Evolutionary conservation across 2,888 invertebrate species (phyloP).

Genomic region (Anoncus sp.): DNA sequence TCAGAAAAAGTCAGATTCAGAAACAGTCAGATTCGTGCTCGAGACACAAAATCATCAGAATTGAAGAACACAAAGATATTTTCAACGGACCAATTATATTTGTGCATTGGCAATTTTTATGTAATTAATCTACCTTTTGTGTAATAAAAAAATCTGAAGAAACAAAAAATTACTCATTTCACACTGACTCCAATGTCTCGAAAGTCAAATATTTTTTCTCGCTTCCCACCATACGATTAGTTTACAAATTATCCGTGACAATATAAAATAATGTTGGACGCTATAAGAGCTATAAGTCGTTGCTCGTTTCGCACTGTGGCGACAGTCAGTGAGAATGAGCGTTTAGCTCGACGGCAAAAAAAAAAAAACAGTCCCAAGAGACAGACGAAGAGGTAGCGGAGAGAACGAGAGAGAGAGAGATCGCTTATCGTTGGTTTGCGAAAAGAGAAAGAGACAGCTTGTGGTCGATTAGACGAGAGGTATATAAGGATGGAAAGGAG

Average conservation of each 20-base stretch:
- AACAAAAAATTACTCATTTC: conserved; percentile 7
- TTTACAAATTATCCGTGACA: conserved; percentile 39
- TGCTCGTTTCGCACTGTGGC: conserved; percentile 48
- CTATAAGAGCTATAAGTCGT: conserved; percentile 40
- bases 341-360: conserved; percentile 40
- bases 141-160: background rate
- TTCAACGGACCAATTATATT: background rate
- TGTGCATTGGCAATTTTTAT: background rate
- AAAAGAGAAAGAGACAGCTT: conserved; percentile 27
- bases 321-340: conserved; percentile 51
- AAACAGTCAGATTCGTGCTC: no score
- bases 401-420: conserved; percentile 16
- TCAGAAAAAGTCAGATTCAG: no score
- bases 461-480: conserved; percentile 56
- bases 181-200: background rate
- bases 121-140: conserved; percentile 2
- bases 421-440: conserved; percentile 38
- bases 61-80: background rate
- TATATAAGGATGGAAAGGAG: conserved; percentile 39
- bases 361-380: conserved; percentile 2
- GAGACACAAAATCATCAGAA: conserved; percentile 11
- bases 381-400: background rate
- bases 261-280: conserved; percentile 46
- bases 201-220: conserved; percentile 3
- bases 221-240: conserved; percentile 2